These are phyloP conservation scores for Oreochromis tanganicae DNA, from an alignment of 2,113 vertebrate genomes.

Conservation along the genomic window DNA sequence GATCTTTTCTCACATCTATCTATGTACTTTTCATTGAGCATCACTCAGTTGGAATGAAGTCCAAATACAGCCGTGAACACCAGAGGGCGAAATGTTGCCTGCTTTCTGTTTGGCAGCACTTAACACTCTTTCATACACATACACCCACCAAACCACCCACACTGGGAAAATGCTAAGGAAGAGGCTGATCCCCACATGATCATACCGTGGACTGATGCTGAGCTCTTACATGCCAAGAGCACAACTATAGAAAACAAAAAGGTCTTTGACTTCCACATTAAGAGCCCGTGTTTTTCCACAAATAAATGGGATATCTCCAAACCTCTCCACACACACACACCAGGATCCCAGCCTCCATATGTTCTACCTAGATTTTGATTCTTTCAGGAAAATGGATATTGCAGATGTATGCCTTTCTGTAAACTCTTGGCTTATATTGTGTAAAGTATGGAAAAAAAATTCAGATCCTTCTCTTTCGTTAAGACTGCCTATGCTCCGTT, in stretches of 20 bases:
- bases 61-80: not conserved
- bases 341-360: not conserved
- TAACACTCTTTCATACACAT: not conserved
- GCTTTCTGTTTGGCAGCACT: not conserved
- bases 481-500: not conserved
- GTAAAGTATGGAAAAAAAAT: not conserved
- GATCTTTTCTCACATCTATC: not conserved
- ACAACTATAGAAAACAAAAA: not conserved
- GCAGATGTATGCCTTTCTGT: not conserved
- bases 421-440: not conserved
- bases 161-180: not conserved
- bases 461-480: not conserved
- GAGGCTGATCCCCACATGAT: not conserved
- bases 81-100: constrained; percentile 26
- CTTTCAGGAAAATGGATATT: not conserved
- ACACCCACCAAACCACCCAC: not conserved
- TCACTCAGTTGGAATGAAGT: fast-evolving
- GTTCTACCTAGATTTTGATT: not conserved
- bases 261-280: not conserved
- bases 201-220: not conserved
- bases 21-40: not conserved
- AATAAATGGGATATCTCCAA: not conserved
- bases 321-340: not conserved
- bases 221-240: not conserved
- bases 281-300: fast-evolving